Conservation (phyloP, 2,888 invertebrate species). For the Tetranychus piercei region DNA sequence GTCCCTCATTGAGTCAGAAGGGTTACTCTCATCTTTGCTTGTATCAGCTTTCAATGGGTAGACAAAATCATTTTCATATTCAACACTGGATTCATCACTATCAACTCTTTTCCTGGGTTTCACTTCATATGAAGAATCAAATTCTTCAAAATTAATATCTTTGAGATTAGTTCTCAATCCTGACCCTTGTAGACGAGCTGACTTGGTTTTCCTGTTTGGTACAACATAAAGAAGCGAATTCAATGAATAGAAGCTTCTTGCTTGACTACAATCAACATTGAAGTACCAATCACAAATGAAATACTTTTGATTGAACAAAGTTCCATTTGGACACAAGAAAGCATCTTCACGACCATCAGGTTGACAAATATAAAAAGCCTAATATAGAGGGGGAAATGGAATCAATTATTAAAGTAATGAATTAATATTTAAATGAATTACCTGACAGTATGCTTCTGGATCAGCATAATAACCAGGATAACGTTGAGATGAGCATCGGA, state of each 20-base stretch:
- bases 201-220: not conserved
- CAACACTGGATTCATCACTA: not conserved
- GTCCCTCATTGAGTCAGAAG: not conserved
- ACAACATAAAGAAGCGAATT: not conserved
- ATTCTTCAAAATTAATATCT: not conserved
- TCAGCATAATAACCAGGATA: constrained; percentile 22
- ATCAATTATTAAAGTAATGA: not conserved
- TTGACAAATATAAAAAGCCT: constrained; percentile 22
- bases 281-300: constrained; percentile 19
- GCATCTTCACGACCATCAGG: constrained; percentile 20
- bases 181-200: not conserved
- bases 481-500: constrained; percentile 16
- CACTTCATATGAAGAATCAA: not conserved
- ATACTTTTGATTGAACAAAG: constrained; percentile 20
- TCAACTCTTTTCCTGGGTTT: not conserved
- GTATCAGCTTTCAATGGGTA: not conserved
- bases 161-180: not conserved
- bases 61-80: not conserved
- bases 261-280: not conserved
- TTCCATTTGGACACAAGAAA: constrained; percentile 21
- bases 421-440: not conserved
- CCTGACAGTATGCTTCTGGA: constrained; percentile 22
- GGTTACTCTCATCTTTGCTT: not conserved
- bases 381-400: not conserved
- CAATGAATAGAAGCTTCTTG: not conserved